A percentile compares a stretch with the other conserved stretches of the same genome.
Evolutionary conservation across 2,888 invertebrate species (phyloP).

Genomic region (Chrysodeixis includens): DNA sequence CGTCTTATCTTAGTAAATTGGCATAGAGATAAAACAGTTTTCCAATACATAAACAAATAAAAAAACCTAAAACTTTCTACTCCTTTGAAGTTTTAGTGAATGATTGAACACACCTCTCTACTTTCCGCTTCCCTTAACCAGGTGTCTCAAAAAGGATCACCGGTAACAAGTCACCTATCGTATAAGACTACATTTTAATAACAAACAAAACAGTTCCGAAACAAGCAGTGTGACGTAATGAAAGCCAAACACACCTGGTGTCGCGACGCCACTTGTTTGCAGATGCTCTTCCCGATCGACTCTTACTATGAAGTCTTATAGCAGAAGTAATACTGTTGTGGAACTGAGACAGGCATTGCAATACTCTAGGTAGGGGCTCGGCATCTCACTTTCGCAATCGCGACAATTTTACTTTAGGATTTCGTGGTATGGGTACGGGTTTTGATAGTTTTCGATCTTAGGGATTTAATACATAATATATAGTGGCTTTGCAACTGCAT

Average conservation of each 20-base stretch:
- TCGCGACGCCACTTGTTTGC: constrained; percentile 59
- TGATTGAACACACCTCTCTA: no score
- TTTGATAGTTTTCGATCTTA: constrained; percentile 1
- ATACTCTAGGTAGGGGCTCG: no score
- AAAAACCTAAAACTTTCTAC: no score
- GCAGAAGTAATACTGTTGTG: no score
- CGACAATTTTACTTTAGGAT: no score
- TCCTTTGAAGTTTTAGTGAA: no score
- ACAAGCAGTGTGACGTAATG: constrained; percentile 66
- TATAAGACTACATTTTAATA: not conserved
- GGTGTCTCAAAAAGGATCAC: constrained; percentile 23
- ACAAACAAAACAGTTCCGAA: constrained; percentile 26
- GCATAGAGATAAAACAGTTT: no score
- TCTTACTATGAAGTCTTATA: no score
- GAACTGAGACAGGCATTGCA: no score
- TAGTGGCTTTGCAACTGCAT: not conserved
- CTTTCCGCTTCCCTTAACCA: not conserved
- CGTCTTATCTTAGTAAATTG: no score
- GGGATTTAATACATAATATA: not conserved
- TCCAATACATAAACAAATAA: no score
- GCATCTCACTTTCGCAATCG: no score
- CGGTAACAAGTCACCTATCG: not conserved
- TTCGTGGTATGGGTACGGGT: not conserved
- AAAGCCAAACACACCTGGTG: constrained; percentile 78
- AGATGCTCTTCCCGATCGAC: constrained; percentile 43